Conservation (phyloP, 2,797 vertebrate genomes). For the Clangula hyemalis region DNA sequence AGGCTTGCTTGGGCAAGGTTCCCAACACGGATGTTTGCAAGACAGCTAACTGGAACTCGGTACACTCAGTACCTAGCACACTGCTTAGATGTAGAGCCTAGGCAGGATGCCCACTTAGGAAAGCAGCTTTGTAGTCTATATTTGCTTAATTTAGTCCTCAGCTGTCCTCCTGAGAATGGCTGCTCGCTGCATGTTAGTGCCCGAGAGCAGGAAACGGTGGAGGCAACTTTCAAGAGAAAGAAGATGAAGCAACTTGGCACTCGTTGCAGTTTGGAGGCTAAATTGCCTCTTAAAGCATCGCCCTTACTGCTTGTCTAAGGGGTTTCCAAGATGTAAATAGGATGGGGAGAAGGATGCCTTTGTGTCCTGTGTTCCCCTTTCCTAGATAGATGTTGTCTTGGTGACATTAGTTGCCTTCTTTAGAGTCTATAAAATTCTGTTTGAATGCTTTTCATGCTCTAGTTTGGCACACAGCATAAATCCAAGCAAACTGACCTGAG, state of each 20-base stretch:
- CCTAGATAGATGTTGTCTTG: slow-evolving; percentile 44
- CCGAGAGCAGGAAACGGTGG: slow-evolving; percentile 38
- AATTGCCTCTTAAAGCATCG: slow-evolving; percentile 43
- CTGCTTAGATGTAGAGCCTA: slow-evolving; percentile 52
- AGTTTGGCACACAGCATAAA: slow-evolving; percentile 25
- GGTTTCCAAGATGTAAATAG: slow-evolving; percentile 33
- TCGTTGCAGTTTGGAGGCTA: not conserved
- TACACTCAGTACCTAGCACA: not conserved
- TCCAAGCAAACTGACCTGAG: slow-evolving; percentile 6
- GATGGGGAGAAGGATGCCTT: slow-evolving; percentile 31
- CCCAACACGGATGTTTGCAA: not conserved
- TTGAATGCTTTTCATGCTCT: slow-evolving; percentile 30
- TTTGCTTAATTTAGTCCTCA: slow-evolving; percentile 63
- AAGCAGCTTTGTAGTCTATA: slow-evolving; percentile 56
- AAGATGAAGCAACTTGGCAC: slow-evolving; percentile 50
- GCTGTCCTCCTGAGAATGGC: slow-evolving; percentile 49
- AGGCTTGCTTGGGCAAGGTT: slow-evolving; percentile 42
- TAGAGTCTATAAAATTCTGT: slow-evolving; percentile 26
- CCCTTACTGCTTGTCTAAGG: slow-evolving; percentile 32
- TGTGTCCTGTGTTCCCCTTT: not conserved
- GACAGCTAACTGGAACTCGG: slow-evolving; percentile 41
- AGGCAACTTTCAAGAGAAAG: slow-evolving; percentile 45
- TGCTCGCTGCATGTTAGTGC: not conserved
- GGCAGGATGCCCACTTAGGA: slow-evolving; percentile 60
- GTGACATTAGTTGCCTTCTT: slow-evolving; percentile 35